These are phyloP conservation scores for Lepus townsendii DNA, from an alignment of 2,797 vertebrate genomes.

Conservation along the genomic window DNA sequence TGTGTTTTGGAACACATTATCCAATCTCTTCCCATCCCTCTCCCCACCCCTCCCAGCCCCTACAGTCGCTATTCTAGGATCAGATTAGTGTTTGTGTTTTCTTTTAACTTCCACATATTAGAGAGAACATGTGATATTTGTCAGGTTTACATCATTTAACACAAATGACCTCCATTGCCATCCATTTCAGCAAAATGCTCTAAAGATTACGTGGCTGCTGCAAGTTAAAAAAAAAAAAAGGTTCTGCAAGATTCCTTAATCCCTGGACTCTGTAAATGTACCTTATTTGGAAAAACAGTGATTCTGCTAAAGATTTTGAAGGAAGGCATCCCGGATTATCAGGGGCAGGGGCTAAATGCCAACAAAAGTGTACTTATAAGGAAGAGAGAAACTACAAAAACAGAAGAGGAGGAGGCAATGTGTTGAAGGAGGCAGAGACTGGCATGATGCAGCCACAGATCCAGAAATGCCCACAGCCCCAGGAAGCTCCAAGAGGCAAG, in stretches of 20 bases:
- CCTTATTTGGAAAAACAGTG: not conserved
- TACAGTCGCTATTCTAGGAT: no score
- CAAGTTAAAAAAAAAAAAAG: not conserved
- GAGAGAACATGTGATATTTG: no score
- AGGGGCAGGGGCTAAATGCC: not conserved
- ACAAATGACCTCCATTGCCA: not conserved
- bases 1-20: no score
- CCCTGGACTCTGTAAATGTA: not conserved
- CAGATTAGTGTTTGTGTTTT: no score
- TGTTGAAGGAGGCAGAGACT: not conserved
- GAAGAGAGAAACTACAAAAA: not conserved
- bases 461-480: not conserved
- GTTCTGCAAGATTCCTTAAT: not conserved
- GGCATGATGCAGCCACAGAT: not conserved
- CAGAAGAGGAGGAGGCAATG: not conserved
- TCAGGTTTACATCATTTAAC: no score
- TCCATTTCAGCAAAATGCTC: not conserved
- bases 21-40: no score
- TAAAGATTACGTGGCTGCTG: not conserved
- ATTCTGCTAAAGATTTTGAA: not conserved
- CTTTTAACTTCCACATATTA: no score
- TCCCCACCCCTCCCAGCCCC: no score
- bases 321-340: not conserved
- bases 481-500: not conserved
- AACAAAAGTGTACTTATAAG: not conserved